Conservation (phyloP, 1,140 invertebrate genomes). For the Microplitis mediator region DNA sequence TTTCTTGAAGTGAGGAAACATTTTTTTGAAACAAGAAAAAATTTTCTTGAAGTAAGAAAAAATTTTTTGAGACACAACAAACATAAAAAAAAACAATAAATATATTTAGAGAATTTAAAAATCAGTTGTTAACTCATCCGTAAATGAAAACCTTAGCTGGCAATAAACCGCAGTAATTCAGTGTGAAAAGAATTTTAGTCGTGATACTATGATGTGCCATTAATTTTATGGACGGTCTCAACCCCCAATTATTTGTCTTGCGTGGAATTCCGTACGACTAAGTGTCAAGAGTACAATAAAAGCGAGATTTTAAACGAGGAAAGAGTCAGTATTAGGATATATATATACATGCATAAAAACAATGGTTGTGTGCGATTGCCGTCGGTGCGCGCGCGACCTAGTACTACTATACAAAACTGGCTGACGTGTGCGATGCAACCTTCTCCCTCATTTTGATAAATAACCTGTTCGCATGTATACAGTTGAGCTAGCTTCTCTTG, state of each 20-base stretch:
- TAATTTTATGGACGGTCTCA: conserved; percentile 3
- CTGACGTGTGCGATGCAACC: conserved; percentile 21
- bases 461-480: conserved; percentile 58
- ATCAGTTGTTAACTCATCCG: conserved; percentile 5
- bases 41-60: no score
- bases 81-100: neutral
- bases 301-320: neutral
- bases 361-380: conserved; percentile 6
- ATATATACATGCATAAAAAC: neutral
- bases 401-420: conserved; percentile 2
- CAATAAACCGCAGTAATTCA: conserved; percentile 14
- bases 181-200: conserved; percentile 15
- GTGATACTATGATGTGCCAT: conserved; percentile 20
- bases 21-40: neutral
- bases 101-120: neutral
- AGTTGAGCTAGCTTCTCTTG: conserved; percentile 34
- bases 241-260: conserved; percentile 21
- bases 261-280: conserved; percentile 1
- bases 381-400: conserved; percentile 20
- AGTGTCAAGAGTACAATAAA: conserved; percentile 13
- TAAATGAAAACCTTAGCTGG: conserved; percentile 5
- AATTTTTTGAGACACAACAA: neutral
- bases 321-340: neutral
- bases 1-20: no score
- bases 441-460: conserved; percentile 55